These are phyloP conservation scores for Neomorphus geoffroyi DNA, from an alignment of 2,797 vertebrate species.

Conservation along the genomic window DNA sequence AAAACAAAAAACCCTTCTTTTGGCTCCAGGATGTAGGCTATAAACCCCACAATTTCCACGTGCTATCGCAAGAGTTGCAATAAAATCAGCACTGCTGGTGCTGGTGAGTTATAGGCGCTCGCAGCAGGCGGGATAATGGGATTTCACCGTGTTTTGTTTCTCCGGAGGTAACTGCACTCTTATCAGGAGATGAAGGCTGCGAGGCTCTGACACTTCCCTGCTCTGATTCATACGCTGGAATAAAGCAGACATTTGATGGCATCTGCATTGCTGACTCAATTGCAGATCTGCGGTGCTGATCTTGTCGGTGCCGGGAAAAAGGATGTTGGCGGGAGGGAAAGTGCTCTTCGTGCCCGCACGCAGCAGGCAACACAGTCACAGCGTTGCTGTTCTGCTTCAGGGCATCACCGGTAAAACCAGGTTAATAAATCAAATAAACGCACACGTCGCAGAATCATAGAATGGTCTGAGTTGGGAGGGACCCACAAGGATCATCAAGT, in stretches of 20 bases:
- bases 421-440: not conserved
- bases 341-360: not conserved
- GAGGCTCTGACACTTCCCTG: not conserved
- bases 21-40: not conserved
- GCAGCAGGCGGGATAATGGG: not conserved
- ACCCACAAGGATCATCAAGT: too few relatives aligned
- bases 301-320: not conserved
- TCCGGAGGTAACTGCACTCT: not conserved
- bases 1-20: not conserved
- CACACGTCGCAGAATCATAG: too few relatives aligned
- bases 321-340: not conserved
- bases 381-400: not conserved
- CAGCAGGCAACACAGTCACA: fast-evolving
- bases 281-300: not conserved
- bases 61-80: not conserved
- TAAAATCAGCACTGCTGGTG: not conserved
- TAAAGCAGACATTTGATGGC: constrained; percentile 17
- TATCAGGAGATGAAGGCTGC: constrained; percentile 10
- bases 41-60: fast-evolving
- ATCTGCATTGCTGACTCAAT: constrained; percentile 55
- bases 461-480: too few relatives aligned
- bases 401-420: not conserved
- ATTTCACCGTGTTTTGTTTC: not conserved
- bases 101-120: not conserved
- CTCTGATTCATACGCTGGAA: constrained; percentile 25